phyloP scores from a whole-genome alignment of 2,113 vertebrate genomes.

The Colaptes auratus region DNA sequence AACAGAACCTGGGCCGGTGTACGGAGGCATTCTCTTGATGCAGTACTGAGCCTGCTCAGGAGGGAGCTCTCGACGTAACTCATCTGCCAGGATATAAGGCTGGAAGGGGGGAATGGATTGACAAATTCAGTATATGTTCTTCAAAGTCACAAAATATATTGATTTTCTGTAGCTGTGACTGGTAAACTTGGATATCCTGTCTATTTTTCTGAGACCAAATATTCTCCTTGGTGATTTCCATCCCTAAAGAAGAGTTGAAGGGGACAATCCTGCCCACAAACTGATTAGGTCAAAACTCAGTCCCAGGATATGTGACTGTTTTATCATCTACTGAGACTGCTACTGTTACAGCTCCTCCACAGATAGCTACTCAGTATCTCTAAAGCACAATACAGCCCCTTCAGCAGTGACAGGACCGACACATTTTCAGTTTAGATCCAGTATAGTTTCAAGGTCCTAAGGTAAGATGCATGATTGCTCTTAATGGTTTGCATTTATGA shows the following conservation, averaged over 20 bases:
- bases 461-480: neutral
- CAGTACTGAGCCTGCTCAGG: conserved; percentile 90
- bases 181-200: neutral
- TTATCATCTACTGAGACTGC: neutral
- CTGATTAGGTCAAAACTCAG: neutral
- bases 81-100: conserved; percentile 86
- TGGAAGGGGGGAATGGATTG: conserved; percentile 43
- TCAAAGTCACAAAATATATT: neutral
- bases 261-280: neutral
- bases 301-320: neutral
- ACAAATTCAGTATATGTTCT: conserved; percentile 2
- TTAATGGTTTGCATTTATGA: neutral
- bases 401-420: neutral
- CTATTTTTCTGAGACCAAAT: neutral
- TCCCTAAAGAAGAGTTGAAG: neutral
- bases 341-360: neutral
- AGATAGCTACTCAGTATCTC: neutral
- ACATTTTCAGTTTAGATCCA: neutral
- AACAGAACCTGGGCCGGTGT: conserved; percentile 77
- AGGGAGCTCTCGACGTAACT: conserved; percentile 85
- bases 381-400: neutral
- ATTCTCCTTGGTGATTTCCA: neutral
- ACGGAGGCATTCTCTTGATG: conserved; percentile 86
- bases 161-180: neutral
- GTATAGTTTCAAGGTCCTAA: neutral